phyloP scores from a whole-genome alignment of 2,113 vertebrate species.

The Calcarius ornatus region DNA sequence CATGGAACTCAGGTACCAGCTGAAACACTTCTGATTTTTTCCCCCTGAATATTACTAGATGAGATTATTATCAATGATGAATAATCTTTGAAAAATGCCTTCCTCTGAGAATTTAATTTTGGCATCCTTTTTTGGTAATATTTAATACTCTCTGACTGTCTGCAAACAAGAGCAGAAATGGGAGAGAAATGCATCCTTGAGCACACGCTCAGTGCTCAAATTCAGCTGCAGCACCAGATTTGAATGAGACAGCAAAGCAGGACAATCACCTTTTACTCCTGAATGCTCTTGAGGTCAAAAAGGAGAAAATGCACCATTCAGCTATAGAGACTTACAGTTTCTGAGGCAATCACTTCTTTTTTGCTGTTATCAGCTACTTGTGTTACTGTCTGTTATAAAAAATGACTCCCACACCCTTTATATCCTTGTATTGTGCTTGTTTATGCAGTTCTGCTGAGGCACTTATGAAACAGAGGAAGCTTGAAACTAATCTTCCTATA shows the following conservation, averaged over 20 bases:
- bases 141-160: not conserved
- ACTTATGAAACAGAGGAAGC: not conserved
- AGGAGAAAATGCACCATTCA: slow-evolving; percentile 51
- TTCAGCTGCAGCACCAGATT: slow-evolving; percentile 25
- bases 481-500: not conserved
- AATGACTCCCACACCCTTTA: not conserved
- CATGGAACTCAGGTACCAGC: not conserved
- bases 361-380: slow-evolving; percentile 65
- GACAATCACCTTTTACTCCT: slow-evolving; percentile 42
- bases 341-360: slow-evolving; percentile 48
- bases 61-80: not conserved
- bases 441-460: slow-evolving; percentile 34
- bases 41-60: not conserved
- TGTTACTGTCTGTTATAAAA: not conserved
- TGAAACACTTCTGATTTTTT: not conserved
- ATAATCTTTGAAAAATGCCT: not conserved
- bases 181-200: not conserved
- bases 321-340: slow-evolving; percentile 35
- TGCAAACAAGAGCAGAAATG: not conserved
- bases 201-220: accelerated
- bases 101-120: not conserved
- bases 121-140: not conserved
- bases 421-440: slow-evolving; percentile 58
- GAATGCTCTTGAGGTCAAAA: slow-evolving; percentile 51
- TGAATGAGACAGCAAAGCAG: slow-evolving; percentile 33